A percentile compares a stretch with the other conserved stretches of the same genome.
These are phyloP conservation scores for Tokudaia muenninki DNA, from an alignment of 2,797 vertebrate genomes.

Conservation along the genomic window DNA sequence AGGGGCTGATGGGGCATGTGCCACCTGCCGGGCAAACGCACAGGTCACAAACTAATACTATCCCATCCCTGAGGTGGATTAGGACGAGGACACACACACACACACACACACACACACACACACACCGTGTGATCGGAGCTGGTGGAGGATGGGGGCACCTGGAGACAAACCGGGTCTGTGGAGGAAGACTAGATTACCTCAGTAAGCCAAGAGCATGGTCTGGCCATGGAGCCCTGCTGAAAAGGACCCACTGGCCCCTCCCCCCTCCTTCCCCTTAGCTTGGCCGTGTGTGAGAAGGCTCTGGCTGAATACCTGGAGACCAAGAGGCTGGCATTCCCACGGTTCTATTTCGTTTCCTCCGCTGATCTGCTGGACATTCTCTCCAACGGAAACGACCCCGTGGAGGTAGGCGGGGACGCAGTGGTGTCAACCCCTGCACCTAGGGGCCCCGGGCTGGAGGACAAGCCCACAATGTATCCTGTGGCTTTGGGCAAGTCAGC, in stretches of 20 bases:
- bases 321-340: conserved; percentile 88
- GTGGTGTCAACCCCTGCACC: fast-evolving
- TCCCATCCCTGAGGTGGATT: too few relatives aligned
- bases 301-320: conserved; percentile 89
- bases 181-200: background rate
- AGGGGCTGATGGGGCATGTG: fast-evolving
- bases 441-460: background rate
- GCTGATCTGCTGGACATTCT: conserved; percentile 89
- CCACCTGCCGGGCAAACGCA: background rate
- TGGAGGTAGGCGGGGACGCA: conserved; percentile 82
- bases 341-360: conserved; percentile 90
- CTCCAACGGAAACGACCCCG: conserved; percentile 87
- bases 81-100: background rate
- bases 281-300: conserved; percentile 88
- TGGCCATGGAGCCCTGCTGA: fast-evolving
- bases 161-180: background rate
- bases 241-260: fast-evolving
- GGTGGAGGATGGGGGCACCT: fast-evolving
- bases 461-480: background rate
- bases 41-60: fast-evolving
- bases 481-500: background rate
- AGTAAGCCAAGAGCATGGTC: fast-evolving
- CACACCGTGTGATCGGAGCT: background rate
- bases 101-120: background rate
- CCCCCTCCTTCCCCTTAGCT: conserved; percentile 56